A percentile compares a stretch with the other conserved stretches of the same genome.
These are phyloP conservation scores for Neoascia interrupta DNA, from an alignment of 2,888 invertebrate genomes.

Conservation along the genomic window DNA sequence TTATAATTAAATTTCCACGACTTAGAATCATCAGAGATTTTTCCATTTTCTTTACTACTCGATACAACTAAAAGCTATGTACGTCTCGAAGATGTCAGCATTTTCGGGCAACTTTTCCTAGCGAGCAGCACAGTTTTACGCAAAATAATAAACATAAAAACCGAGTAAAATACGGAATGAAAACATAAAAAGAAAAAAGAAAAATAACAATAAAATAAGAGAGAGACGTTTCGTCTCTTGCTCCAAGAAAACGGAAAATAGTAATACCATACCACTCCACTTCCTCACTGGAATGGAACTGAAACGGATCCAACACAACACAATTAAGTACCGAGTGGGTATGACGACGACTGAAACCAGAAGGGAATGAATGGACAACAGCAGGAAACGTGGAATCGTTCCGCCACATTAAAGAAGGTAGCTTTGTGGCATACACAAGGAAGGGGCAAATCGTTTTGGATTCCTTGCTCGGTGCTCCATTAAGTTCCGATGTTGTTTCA, in stretches of 20 bases:
- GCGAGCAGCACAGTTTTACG: conserved; percentile 39
- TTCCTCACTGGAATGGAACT: conserved; percentile 37
- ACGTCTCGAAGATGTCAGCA: conserved; percentile 58
- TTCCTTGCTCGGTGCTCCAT: conserved; percentile 24
- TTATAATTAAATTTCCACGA: too few relatives aligned
- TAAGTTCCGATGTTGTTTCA: conserved; percentile 19
- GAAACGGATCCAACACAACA: conserved; percentile 48
- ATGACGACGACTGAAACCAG: too few relatives aligned
- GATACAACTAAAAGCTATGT: too few relatives aligned
- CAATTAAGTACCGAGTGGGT: too few relatives aligned
- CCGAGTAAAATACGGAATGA: conserved; percentile 45
- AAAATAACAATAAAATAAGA: conserved; percentile 60
- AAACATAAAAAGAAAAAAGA: conserved; percentile 63
- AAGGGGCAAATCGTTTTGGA: conserved; percentile 19
- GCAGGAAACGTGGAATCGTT: conserved; percentile 51
- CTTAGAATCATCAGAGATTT: too few relatives aligned
- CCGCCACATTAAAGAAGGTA: conserved; percentile 56
- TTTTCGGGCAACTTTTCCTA: conserved; percentile 6
- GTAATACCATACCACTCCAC: conserved; percentile 48
- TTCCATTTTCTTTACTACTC: too few relatives aligned
- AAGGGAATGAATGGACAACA: conserved; percentile 16
- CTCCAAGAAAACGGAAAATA: conserved; percentile 52
- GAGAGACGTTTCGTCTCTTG: too few relatives aligned
- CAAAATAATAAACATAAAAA: conserved; percentile 31
- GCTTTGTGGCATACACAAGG: conserved; percentile 49